phyloP scores from a whole-genome alignment of 2,797 vertebrate genomes.

The Allobates femoralis region DNA sequence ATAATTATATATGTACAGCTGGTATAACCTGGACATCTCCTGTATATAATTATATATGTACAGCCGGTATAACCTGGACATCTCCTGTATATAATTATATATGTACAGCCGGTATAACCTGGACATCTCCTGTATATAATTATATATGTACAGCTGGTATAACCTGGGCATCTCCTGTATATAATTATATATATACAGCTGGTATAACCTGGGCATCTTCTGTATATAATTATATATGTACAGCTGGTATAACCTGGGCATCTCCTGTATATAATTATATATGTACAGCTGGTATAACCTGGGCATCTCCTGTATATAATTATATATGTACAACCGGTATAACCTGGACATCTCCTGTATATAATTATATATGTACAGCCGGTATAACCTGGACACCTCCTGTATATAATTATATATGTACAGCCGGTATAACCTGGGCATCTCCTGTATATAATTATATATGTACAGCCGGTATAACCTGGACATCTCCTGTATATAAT shows the following conservation, averaged over 20 bases:
- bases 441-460: neutral
- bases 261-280: neutral
- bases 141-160: neutral
- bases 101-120: neutral
- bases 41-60: too few species aligned
- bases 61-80: neutral
- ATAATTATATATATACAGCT: neutral
- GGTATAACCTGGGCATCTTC: neutral
- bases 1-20: neutral
- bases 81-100: neutral
- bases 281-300: neutral
- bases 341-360: neutral
- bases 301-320: too few species aligned
- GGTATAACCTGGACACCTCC: neutral
- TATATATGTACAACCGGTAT: slow-evolving; percentile 1
- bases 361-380: neutral
- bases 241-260: neutral
- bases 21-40: too few species aligned
- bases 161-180: too few species aligned
- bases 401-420: neutral
- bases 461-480: slow-evolving; percentile 13
- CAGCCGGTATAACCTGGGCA: too few species aligned
- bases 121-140: neutral
- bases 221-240: neutral
- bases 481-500: neutral